Evolutionary conservation across 2,797 vertebrate species (phyloP), one percentile per base, ranked within the genome.

Genomic region (Tapera naevia): DNA sequence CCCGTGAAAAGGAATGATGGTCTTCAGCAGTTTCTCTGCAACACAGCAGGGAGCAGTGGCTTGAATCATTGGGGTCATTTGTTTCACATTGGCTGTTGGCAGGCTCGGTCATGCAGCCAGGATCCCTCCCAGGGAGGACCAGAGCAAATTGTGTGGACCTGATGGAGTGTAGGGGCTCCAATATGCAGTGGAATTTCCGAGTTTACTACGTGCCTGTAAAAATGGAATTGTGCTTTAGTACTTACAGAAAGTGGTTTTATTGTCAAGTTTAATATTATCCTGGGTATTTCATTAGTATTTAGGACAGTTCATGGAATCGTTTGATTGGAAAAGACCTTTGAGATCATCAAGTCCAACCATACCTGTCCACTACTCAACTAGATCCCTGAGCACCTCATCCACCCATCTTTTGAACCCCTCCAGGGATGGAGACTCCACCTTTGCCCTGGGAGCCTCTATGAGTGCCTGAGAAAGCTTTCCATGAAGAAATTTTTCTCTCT

Each of bases 81-180:
- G n/a, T 28, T 37, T 61, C 48, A 7, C 57, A 30, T 70, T 19
- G 24, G 33, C 17, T 7, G 2, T 58, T 33, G 33, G 21, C 33
- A 56, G 28, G 35, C 73, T 57, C 3, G 1, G 48, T 33, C 24
- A 32, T 1, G 1, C 33, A 62, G 60, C 46, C 51, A 10, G 46
- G 39, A 50, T 18, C 25, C 60, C 45, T 56, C 30, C 11, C 37
- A 28, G 37, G n/a, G 58, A 45, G 25, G 12, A 51, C 50, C 21
- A 70, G 21, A 17, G 33, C 0, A 4, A 70, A 35, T 24, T 2
- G 2, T 1, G 14, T 23, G 45, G 19, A 15, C 37, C 24, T 57
- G 43, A 10, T 0, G 7, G 56, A 17, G 60, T 1, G 33, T 14
- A 32, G 19, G 57, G 45, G 27, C 35, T 33, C 13, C 35, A 21